Evolutionary conservation across 2,888 invertebrate genomes (phyloP), one percentile per base, ranked within the genome.

Genomic region (Acronicta psi): DNA sequence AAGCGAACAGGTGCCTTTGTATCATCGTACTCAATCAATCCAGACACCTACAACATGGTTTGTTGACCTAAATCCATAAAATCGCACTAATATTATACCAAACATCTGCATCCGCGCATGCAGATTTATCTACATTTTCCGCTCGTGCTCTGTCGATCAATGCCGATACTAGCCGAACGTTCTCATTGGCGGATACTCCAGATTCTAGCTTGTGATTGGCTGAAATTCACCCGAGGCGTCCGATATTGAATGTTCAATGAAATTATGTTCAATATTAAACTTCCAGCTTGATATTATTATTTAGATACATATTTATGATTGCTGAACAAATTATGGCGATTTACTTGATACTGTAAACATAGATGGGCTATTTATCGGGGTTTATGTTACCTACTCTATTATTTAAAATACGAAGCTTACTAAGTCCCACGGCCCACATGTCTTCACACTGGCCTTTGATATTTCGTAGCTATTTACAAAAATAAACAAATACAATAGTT

Each of bases 91-190:
- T 59, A 55, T 55, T 59, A 62, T 46, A 42, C 36, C 60, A 51
- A 65, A 60, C 81, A 81, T 79, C 79, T 81, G 82, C 79, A 59
- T 79, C 77, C 73, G 74, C 56, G 57, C 61, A 49, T 37, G 54
- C 65, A 54, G 66, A 81, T 81, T 80, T 77, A 81, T 76, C 71
- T 62, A 23, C 42, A 52, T 69, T 74, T 77, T 69, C 79, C 77
- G 73, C 64, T 69, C 70, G 53, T 71, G 65, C 75, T 72, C 68
- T 49, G 31, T 46, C 59, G 74, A 77, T 70, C 55, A 52, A 23
- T 45, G 29, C 42, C 64, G 58, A 63, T 52, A 67, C 41, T 34
- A 36, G 17, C 37, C 56, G 58, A 61, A 40, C 49, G 31, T 36
- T 62, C 14, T 60, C 34, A 80, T 82, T 83, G 77, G 82, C 25